Evolutionary conservation across 53 echinoderm and acorn worm species (phyloP).

Genomic region (Crossaster papposus): DNA sequence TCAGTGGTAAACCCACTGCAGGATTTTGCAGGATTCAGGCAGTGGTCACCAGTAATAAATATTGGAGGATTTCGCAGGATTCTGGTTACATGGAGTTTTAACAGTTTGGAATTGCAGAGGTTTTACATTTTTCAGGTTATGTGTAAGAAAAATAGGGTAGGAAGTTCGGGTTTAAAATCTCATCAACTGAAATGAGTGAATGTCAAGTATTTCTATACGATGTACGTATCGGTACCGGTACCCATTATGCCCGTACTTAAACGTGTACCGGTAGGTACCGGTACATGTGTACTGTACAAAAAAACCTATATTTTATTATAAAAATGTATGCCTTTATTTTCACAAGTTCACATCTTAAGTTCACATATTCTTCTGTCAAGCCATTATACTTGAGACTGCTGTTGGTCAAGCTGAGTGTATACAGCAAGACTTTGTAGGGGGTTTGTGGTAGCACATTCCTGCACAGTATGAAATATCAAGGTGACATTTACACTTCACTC

Average conservation of each 20-base stretch:
- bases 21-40: no score
- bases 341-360: not conserved
- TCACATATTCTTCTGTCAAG: not conserved
- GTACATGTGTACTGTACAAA: not conserved
- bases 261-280: not conserved
- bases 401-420: not conserved
- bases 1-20: no score
- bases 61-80: no score
- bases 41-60: no score
- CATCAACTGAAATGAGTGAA: no score
- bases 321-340: not conserved
- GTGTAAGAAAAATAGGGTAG: no score
- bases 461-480: conserved; percentile 11
- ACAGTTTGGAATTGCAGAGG: not conserved
- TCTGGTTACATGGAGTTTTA: no score
- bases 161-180: no score
- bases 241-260: not conserved
- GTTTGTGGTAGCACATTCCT: not conserved
- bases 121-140: not conserved
- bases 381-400: not conserved
- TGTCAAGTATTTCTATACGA: no score
- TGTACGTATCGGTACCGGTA: not conserved
- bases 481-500: conserved; percentile 26
- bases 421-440: not conserved
- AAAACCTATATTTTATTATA: not conserved